Evolutionary conservation across 2,888 invertebrate genomes (phyloP).

Genomic region (Sepiola atlantica): DNA sequence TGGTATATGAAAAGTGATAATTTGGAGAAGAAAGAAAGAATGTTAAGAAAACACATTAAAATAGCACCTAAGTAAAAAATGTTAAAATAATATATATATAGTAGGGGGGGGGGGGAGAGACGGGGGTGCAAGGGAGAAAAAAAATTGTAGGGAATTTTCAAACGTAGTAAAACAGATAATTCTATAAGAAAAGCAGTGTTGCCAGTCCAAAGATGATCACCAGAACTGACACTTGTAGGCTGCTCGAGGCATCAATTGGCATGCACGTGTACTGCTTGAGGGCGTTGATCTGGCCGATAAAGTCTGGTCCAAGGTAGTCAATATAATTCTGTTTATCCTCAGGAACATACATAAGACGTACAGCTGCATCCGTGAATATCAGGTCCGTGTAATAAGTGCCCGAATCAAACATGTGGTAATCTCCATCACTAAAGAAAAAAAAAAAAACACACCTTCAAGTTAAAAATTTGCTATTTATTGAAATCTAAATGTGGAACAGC

Average conservation of each 20-base stretch:
- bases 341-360: constrained; percentile 85
- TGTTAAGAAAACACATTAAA: too few species aligned
- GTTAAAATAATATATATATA: too few species aligned
- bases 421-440: constrained; percentile 68
- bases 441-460: neutral
- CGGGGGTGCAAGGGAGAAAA: too few species aligned
- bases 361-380: constrained; percentile 96
- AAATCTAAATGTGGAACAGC: neutral
- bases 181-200: neutral
- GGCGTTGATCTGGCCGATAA: constrained; percentile 65
- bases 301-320: constrained; percentile 67
- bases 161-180: neutral
- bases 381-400: constrained; percentile 89
- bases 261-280: constrained; percentile 68
- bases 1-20: too few species aligned
- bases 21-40: too few species aligned
- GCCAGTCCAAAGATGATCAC: neutral
- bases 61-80: too few species aligned
- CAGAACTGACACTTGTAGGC: neutral
- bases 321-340: constrained; percentile 75
- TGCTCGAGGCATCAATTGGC: constrained; percentile 46
- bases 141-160: neutral
- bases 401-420: constrained; percentile 94
- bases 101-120: too few species aligned
- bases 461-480: neutral